Percentiles rank a stretch among this genome's conserved stretches.
Evolutionary conservation across 2,113 vertebrate species (phyloP).

Genomic region (Xiphorhynchus elegans): DNA sequence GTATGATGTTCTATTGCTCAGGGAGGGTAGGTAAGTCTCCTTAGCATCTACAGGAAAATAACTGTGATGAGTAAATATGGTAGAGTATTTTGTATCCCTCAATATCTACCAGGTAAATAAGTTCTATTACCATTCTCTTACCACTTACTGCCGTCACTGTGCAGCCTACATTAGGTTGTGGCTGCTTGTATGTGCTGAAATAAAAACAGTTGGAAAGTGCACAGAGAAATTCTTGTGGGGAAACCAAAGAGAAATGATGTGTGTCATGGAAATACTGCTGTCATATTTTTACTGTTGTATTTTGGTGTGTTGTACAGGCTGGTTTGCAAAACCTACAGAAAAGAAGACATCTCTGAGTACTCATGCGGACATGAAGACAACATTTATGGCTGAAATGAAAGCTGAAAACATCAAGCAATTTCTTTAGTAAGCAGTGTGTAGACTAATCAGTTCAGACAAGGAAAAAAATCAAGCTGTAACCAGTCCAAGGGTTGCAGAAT

Average conservation of each 20-base stretch:
- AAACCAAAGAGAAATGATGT: not conserved
- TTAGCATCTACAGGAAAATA: not conserved
- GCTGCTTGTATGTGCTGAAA: not conserved
- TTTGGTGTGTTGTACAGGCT: conserved; percentile 77
- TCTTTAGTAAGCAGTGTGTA: conserved; percentile 81
- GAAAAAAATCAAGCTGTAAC: not conserved
- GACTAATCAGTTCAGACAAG: not conserved
- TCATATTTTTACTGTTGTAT: not conserved
- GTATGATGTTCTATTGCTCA: not conserved
- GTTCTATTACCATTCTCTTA: not conserved
- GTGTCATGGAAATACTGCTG: not conserved
- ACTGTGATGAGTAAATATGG: not conserved
- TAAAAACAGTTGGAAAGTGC: not conserved
- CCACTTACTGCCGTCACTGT: not conserved
- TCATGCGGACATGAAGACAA: conserved; percentile 65
- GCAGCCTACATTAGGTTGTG: not conserved
- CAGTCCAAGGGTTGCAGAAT: not conserved
- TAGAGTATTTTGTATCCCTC: not conserved
- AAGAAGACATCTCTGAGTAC: not conserved
- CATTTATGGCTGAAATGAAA: conserved; percentile 88
- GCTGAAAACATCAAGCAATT: conserved; percentile 86
- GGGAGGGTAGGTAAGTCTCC: not conserved
- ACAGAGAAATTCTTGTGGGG: not conserved
- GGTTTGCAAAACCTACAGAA: conserved; percentile 82
- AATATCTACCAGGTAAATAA: not conserved